Evolutionary conservation across 1,140 invertebrate species (phyloP).

Genomic region (Micrasema minimum): DNA sequence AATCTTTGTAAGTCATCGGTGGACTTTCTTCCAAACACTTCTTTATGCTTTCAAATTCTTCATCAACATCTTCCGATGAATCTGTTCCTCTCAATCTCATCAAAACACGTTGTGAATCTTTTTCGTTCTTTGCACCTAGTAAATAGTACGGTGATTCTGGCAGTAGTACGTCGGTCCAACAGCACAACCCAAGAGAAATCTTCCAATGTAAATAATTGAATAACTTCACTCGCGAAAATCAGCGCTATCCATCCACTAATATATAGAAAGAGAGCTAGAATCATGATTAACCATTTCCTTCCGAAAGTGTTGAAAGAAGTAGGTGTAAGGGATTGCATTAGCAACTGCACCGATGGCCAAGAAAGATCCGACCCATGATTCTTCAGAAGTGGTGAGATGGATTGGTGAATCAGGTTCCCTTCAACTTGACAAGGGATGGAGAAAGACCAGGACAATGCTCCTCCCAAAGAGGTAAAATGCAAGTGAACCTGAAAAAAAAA

Average conservation of each 20-base stretch:
- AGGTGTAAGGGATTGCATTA: conserved; percentile 44
- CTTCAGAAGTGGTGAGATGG: conserved; percentile 32
- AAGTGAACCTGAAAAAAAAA: conserved; percentile 40
- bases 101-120: conserved; percentile 37
- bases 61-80: conserved; percentile 21
- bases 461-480: conserved; percentile 46
- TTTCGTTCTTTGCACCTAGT: conserved; percentile 35
- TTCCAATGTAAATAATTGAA: conserved; percentile 42
- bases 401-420: conserved; percentile 43
- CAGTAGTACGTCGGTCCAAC: conserved; percentile 50
- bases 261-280: conserved; percentile 37
- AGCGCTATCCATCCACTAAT: conserved; percentile 45
- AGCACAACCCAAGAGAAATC: conserved; percentile 49
- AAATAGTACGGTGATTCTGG: conserved; percentile 52
- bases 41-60: conserved; percentile 47
- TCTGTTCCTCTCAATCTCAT: conserved; percentile 44
- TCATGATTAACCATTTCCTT: conserved; percentile 47
- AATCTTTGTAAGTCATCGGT: conserved; percentile 38
- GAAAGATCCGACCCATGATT: conserved; percentile 50
- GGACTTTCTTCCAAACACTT: conserved; percentile 49
- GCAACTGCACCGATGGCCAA: conserved; percentile 45
- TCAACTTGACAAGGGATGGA: conserved; percentile 49
- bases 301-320: conserved; percentile 44
- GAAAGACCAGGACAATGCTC: conserved; percentile 51
- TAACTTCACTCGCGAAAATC: conserved; percentile 38